Conservation (phyloP, 2,113 vertebrate species). For the Plecotus auritus region DNA sequence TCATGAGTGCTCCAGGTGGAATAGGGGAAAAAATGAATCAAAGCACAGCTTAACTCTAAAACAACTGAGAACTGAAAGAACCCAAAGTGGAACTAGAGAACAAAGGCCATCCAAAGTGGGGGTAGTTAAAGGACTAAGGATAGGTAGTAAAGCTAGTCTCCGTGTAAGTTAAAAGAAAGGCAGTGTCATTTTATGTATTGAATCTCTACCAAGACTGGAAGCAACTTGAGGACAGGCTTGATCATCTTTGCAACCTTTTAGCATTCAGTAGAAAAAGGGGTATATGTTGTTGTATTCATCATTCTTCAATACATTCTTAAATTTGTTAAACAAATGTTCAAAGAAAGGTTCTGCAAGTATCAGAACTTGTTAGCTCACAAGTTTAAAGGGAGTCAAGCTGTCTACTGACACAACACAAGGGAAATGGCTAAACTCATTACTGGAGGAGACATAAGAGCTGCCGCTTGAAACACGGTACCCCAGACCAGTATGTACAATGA, state of each 20-base stretch:
- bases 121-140: not conserved
- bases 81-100: not conserved
- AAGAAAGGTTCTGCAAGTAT: slow-evolving; percentile 20
- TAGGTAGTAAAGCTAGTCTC: not conserved
- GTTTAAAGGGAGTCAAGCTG: not conserved
- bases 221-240: not conserved
- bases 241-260: not conserved
- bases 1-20: not conserved
- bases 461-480: not conserved
- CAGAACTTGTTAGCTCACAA: not conserved
- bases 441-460: not conserved
- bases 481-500: not conserved
- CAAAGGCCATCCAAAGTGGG: not conserved
- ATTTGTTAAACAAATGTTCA: not conserved
- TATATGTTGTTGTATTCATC: not conserved
- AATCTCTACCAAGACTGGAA: not conserved
- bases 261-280: not conserved
- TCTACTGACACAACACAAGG: not conserved
- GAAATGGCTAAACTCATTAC: not conserved
- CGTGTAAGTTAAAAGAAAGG: not conserved
- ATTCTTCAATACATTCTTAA: not conserved
- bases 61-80: slow-evolving; percentile 24
- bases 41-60: slow-evolving; percentile 7
- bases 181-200: not conserved
- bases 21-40: not conserved